A percentile compares a stretch with the other conserved stretches of the same genome.
These are phyloP conservation scores for Tetanocera ferruginea DNA, from an alignment of 2,888 invertebrate genomes.

Conservation along the genomic window DNA sequence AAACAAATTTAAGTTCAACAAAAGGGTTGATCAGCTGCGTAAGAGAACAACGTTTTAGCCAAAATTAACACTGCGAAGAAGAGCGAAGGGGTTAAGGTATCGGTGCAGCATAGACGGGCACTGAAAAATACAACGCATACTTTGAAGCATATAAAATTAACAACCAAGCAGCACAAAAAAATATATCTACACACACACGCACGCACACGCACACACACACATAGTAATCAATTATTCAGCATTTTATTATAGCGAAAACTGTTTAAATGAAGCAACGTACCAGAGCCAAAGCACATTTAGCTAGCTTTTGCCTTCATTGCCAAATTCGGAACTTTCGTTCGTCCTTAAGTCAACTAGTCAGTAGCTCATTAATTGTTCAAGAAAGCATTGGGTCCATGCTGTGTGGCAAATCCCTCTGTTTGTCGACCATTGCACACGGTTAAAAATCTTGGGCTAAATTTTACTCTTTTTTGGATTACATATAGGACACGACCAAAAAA, in stretches of 20 bases:
- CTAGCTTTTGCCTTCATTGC: not conserved
- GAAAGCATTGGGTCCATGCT: not conserved
- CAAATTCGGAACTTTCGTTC: not conserved
- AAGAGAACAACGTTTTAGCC: not conserved
- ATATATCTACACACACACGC: not conserved
- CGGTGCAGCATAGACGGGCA: not conserved
- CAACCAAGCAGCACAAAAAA: not conserved
- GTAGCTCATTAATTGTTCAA: slow-evolving; percentile 48
- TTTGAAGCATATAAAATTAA: not conserved
- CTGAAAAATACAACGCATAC: not conserved
- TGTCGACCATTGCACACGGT: slow-evolving; percentile 11
- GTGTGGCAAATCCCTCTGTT: slow-evolving; percentile 34
- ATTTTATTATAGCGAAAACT: slow-evolving; percentile 54
- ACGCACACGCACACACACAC: not conserved
- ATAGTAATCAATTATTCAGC: slow-evolving; percentile 34
- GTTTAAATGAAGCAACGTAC: slow-evolving; percentile 44
- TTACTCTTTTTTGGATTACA: no score
- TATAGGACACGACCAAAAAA: no score
- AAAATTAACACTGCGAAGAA: not conserved
- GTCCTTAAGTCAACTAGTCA: slow-evolving; percentile 35
- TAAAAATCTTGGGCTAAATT: no score
- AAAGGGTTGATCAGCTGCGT: not conserved
- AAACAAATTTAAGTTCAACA: slow-evolving; percentile 1
- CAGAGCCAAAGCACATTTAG: not conserved
- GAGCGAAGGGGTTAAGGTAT: not conserved